Evolutionary conservation across 2,113 vertebrate species (phyloP).

Genomic region (Dasyurus viverrinus): DNA sequence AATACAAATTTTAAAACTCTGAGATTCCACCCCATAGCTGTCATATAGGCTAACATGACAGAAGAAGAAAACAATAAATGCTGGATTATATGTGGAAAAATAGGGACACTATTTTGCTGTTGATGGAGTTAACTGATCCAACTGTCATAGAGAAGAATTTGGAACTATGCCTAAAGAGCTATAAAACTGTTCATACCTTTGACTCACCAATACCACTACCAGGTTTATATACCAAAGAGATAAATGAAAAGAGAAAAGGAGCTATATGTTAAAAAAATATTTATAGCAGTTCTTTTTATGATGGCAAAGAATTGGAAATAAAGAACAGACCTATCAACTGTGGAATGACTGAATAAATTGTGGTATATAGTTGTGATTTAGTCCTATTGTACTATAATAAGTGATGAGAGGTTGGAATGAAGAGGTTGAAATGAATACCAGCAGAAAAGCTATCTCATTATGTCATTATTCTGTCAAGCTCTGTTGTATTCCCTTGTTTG

Average conservation of each 20-base stretch:
- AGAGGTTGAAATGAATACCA: background rate
- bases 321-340: background rate
- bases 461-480: background rate
- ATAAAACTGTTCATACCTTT: background rate
- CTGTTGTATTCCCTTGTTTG: background rate
- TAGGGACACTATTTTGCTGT: background rate
- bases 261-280: background rate
- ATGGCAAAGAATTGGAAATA: background rate
- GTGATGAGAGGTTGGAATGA: too few relatives aligned
- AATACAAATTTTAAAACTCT: background rate
- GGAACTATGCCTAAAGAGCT: too few relatives aligned
- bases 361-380: background rate
- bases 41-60: background rate
- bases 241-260: background rate
- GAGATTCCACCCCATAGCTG: background rate
- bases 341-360: background rate
- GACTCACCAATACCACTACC: background rate
- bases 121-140: background rate
- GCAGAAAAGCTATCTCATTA: background rate
- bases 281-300: background rate
- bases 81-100: background rate
- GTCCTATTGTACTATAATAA: too few relatives aligned
- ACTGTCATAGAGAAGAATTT: background rate
- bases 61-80: background rate
- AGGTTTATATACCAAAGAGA: background rate